Evolutionary conservation across 2,888 invertebrate species (phyloP).

Genomic region (Polyommatus icarus): DNA sequence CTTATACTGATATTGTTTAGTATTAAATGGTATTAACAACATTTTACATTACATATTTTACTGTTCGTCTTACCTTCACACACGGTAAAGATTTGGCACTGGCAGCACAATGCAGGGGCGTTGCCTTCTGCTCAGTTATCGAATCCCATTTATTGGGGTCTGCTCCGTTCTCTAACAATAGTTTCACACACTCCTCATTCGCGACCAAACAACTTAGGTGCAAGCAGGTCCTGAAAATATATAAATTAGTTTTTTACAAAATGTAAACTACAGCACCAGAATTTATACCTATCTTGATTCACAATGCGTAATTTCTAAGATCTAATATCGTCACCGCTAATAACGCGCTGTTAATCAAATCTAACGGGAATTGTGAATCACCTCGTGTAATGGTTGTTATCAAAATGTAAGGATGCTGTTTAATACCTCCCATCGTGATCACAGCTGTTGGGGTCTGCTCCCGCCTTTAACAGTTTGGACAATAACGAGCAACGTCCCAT

Average conservation of each 20-base stretch:
- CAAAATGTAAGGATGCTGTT: not conserved
- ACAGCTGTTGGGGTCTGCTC: constrained; percentile 82
- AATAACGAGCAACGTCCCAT: constrained; percentile 79
- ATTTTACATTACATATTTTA: not conserved
- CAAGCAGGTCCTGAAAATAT: constrained; percentile 70
- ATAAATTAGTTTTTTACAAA: not conserved
- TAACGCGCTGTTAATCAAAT: no score
- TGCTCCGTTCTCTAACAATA: constrained; percentile 85
- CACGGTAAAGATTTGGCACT: constrained; percentile 82
- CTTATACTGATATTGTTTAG: no score
- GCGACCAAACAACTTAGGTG: constrained; percentile 91
- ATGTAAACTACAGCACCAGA: not conserved
- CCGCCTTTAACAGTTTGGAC: constrained; percentile 74
- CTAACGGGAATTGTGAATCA: no score
- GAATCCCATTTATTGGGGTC: constrained; percentile 87
- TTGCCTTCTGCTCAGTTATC: constrained; percentile 82
- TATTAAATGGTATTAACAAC: not conserved
- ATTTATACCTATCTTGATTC: no score
- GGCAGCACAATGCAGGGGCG: constrained; percentile 89
- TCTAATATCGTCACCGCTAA: no score
- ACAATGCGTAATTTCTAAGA: no score
- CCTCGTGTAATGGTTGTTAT: no score
- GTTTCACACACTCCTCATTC: constrained; percentile 84
- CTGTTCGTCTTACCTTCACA: constrained; percentile 70
- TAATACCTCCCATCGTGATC: constrained; percentile 85